Conservation (phyloP, 2,113 vertebrate genomes). For the Corynorhinus townsendii region DNA sequence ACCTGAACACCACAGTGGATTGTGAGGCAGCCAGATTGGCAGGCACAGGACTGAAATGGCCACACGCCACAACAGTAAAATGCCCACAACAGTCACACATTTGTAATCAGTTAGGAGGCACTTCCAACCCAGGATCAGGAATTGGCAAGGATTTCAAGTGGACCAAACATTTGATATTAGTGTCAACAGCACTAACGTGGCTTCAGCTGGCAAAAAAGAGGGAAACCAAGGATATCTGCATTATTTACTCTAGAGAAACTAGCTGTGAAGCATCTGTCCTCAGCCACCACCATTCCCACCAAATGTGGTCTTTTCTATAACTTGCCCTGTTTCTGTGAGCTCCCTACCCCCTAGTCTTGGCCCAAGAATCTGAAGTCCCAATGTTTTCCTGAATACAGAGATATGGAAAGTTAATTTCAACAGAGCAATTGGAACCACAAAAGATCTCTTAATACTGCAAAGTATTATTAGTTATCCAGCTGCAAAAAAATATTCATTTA, state of each 20-base stretch:
- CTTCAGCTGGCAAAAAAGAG: conserved; percentile 15
- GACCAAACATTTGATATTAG: conserved; percentile 33
- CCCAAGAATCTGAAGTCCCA: neutral
- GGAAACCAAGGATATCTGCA: neutral
- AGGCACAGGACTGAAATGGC: neutral
- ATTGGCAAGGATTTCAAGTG: conserved; percentile 44
- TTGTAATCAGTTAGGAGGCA: neutral
- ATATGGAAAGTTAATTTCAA: conserved; percentile 3
- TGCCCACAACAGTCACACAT: neutral
- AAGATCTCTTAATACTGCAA: neutral
- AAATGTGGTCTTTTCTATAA: neutral
- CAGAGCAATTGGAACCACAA: neutral
- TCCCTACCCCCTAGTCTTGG: neutral
- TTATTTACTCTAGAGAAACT: conserved; percentile 24
- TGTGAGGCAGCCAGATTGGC: neutral
- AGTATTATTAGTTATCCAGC: neutral
- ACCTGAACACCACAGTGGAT: fast-evolving
- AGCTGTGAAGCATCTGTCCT: conserved; percentile 24
- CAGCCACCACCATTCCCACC: neutral
- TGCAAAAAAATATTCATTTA: neutral
- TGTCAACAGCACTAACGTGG: neutral
- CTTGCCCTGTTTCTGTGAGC: neutral
- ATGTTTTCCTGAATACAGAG: neutral
- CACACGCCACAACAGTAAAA: neutral
- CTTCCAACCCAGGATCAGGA: neutral